These are phyloP conservation scores for Myoxocephalus aenaeus DNA, from an alignment of 2,797 vertebrate species.

Conservation along the genomic window DNA sequence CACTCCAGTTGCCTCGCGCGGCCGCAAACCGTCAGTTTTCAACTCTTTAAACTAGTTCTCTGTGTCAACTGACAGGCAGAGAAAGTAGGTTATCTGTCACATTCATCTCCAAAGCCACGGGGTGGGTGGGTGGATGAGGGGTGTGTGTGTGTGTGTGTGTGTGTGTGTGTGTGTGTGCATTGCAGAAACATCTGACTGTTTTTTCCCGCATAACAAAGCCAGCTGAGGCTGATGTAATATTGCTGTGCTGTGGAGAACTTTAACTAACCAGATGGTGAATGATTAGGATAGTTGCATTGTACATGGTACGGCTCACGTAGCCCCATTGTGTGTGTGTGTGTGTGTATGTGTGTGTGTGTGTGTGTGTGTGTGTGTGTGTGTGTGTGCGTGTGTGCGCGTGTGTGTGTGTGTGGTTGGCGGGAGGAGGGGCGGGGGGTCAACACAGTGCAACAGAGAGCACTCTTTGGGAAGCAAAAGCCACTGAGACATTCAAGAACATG, in stretches of 20 bases:
- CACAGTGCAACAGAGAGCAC: constrained; percentile 68
- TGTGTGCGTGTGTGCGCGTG: constrained; percentile 32
- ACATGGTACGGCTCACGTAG: constrained; percentile 62
- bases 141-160: constrained; percentile 1
- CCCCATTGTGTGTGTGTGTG: constrained; percentile 50
- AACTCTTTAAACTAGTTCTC: constrained; percentile 27
- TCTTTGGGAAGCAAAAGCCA: constrained; percentile 82
- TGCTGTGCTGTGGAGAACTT: constrained; percentile 72
- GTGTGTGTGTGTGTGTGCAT: constrained; percentile 24
- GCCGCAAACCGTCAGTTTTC: constrained; percentile 54
- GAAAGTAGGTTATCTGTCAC: constrained; percentile 65
- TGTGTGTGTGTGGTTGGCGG: constrained; percentile 16
- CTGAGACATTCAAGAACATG: constrained; percentile 81
- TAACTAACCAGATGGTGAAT: constrained; percentile 73
- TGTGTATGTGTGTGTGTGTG: constrained; percentile 38
- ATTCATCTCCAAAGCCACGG: constrained; percentile 54
- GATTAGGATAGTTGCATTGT: constrained; percentile 67
- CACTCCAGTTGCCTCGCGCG: constrained; percentile 11
- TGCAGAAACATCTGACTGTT: constrained; percentile 53
- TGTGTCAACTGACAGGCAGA: constrained; percentile 46
- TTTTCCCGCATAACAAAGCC: constrained; percentile 69
- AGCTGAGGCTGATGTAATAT: constrained; percentile 67
- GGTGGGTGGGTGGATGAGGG: constrained; percentile 9
- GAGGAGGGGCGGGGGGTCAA: constrained; percentile 26
- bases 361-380: constrained; percentile 39